These are phyloP conservation scores for Thereuonema tuberculata DNA, from an alignment of 1,140 invertebrate genomes.

Conservation along the genomic window DNA sequence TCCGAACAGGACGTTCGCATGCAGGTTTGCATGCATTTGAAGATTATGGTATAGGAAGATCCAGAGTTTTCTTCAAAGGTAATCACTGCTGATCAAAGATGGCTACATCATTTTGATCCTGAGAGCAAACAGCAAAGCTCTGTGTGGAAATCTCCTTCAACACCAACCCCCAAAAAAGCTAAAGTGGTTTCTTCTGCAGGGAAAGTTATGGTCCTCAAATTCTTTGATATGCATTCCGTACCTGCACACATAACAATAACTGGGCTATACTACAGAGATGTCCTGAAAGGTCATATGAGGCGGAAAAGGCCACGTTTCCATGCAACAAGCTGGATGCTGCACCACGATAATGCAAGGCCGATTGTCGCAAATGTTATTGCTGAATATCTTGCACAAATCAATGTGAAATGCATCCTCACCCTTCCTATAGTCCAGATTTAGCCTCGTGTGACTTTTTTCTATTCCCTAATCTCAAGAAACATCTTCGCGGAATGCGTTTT, in stretches of 20 bases:
- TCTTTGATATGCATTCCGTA: not conserved
- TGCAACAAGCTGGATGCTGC: not conserved
- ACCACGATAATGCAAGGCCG: not conserved
- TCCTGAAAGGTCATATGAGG: not conserved
- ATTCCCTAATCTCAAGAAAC: not conserved
- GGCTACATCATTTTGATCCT: not conserved
- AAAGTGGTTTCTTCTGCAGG: not conserved
- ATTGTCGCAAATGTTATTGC: not conserved
- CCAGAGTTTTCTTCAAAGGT: not conserved
- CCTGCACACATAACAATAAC: not conserved
- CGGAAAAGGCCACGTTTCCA: not conserved
- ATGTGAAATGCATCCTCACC: not conserved
- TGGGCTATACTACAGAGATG: not conserved
- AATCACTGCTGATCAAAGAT: not conserved
- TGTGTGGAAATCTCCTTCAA: not conserved
- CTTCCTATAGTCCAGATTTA: not conserved
- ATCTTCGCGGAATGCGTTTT: not conserved
- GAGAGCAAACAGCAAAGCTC: not conserved
- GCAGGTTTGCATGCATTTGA: not conserved
- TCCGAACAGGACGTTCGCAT: not conserved
- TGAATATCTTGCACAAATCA: not conserved
- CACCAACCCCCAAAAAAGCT: not conserved
- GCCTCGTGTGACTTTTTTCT: not conserved
- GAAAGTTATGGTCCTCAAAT: not conserved
- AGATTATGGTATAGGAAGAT: not conserved